phyloP scores from a whole-genome alignment of 2,888 invertebrate species.

The Drosophila infuscata region DNA sequence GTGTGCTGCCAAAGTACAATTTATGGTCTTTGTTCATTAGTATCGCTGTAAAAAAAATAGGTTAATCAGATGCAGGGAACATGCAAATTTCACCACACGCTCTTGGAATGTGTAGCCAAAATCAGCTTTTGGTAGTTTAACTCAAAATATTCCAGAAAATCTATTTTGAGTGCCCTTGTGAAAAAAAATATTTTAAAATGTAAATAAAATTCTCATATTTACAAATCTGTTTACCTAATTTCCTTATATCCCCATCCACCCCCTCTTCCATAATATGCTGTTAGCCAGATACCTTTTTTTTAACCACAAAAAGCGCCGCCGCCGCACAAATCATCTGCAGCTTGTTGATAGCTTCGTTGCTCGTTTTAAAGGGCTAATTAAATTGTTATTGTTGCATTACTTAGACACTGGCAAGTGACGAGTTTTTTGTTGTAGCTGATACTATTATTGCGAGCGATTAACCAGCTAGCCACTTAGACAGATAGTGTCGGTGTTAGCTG shows the following conservation, averaged over 20 bases:
- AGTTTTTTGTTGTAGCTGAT: conserved; percentile 39
- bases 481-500: conserved; percentile 47
- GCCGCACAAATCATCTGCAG: not conserved
- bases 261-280: not conserved
- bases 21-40: conserved; percentile 70
- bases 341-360: conserved; percentile 4
- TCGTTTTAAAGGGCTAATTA: conserved; percentile 53
- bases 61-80: conserved; percentile 67
- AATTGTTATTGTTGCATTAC: conserved; percentile 53
- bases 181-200: no score
- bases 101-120: conserved; percentile 13
- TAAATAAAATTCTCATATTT: not conserved
- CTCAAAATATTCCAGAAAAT: not conserved
- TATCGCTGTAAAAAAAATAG: conserved; percentile 64
- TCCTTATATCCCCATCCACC: not conserved
- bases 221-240: not conserved
- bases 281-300: not conserved
- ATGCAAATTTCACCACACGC: conserved; percentile 34
- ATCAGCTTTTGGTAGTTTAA: not conserved
- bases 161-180: not conserved
- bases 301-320: not conserved
- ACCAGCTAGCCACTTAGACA: conserved; percentile 43
- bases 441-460: conserved; percentile 50
- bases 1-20: conserved; percentile 49
- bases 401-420: conserved; percentile 46